These are phyloP conservation scores for Phaetusa simplex DNA, from an alignment of 2,113 vertebrate species.

Conservation along the genomic window DNA sequence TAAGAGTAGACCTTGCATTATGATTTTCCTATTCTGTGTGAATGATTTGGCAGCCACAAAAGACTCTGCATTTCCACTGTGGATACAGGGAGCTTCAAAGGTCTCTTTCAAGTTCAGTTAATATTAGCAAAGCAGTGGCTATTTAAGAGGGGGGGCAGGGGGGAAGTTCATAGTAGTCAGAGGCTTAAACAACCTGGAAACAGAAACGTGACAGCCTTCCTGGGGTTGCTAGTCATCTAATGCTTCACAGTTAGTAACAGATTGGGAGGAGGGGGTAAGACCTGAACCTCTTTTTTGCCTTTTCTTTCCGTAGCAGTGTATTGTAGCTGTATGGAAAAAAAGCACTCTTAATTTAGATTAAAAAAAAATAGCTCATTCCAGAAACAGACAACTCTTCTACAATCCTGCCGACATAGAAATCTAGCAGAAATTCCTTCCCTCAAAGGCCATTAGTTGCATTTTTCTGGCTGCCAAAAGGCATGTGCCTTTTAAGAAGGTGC, in stretches of 20 bases:
- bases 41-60: not conserved
- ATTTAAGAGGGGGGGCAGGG: not conserved
- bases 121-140: not conserved
- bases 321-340: not conserved
- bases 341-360: not conserved
- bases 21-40: not conserved
- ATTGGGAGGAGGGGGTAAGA: not conserved
- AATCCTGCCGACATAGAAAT: fast-evolving
- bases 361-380: not conserved
- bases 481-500: not conserved
- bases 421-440: not conserved
- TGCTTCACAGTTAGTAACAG: not conserved
- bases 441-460: not conserved
- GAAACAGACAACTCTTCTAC: not conserved
- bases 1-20: not conserved
- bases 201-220: not conserved
- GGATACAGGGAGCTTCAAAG: not conserved
- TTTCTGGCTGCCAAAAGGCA: not conserved
- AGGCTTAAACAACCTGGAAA: not conserved
- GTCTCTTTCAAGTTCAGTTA: not conserved
- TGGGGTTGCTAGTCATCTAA: not conserved
- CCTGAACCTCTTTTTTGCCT: not conserved
- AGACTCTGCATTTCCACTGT: not conserved
- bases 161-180: not conserved
- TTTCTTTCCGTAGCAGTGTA: not conserved